A percentile compares a stretch with the other conserved stretches of the same genome.
Evolutionary conservation across 2,888 invertebrate species (phyloP).

Genomic region (Eupithecia subfuscata): DNA sequence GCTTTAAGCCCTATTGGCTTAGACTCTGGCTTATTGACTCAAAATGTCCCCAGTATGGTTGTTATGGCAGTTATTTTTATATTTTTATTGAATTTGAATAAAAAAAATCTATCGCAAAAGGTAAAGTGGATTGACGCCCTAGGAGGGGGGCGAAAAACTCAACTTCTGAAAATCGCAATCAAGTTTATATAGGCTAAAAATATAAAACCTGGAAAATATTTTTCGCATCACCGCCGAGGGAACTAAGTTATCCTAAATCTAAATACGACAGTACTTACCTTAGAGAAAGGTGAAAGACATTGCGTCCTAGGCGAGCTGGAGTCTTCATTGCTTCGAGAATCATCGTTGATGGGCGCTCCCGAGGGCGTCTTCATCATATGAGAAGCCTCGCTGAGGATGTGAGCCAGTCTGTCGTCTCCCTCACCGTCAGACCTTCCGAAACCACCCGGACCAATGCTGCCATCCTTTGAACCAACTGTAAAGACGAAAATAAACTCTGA

Average conservation of each 20-base stretch:
- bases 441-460: constrained; percentile 88
- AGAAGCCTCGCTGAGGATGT: constrained; percentile 96
- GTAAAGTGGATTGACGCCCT: too few species aligned
- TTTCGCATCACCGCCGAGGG: not conserved
- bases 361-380: constrained; percentile 91
- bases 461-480: constrained; percentile 90
- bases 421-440: constrained; percentile 90
- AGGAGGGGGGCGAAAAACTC: not conserved
- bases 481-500: constrained; percentile 45
- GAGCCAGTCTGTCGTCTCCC: constrained; percentile 96
- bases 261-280: constrained; percentile 66
- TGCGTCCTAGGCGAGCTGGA: constrained; percentile 91
- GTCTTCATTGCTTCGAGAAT: constrained; percentile 90
- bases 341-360: constrained; percentile 77
- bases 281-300: constrained; percentile 92
- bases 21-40: not conserved
- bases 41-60: too few species aligned
- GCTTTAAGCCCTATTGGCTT: not conserved
- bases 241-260: not conserved
- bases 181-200: not conserved
- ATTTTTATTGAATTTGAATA: too few species aligned
- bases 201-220: not conserved
- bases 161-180: not conserved
- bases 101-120: too few species aligned
- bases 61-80: too few species aligned